phyloP scores from a whole-genome alignment of 1,140 invertebrate species.

The Potamilus streckersoni region DNA sequence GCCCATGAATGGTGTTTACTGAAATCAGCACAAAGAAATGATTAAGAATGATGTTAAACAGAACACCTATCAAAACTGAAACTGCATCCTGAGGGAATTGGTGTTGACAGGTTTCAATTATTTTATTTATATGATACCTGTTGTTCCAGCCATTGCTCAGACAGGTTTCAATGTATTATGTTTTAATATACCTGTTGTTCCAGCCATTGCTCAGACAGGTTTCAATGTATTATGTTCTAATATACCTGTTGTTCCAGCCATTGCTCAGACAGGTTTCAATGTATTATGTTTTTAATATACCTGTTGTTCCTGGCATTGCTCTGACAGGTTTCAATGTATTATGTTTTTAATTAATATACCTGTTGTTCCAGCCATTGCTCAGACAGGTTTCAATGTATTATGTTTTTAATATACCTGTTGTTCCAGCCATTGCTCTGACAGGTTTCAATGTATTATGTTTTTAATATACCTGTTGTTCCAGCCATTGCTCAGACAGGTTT shows the following conservation, averaged over 20 bases:
- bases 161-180: slow-evolving; percentile 70
- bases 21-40: not conserved
- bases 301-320: slow-evolving; percentile 78
- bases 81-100: not conserved
- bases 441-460: slow-evolving; percentile 50
- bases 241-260: slow-evolving; percentile 75
- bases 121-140: slow-evolving; percentile 69
- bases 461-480: slow-evolving; percentile 72
- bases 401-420: slow-evolving; percentile 68
- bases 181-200: slow-evolving; percentile 71
- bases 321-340: slow-evolving; percentile 74
- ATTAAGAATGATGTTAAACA: not conserved
- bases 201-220: slow-evolving; percentile 84
- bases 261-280: slow-evolving; percentile 80
- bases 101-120: not conserved
- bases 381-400: slow-evolving; percentile 72
- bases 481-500: slow-evolving; percentile 83
- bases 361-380: slow-evolving; percentile 80
- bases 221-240: not conserved
- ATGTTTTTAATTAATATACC: slow-evolving; percentile 66
- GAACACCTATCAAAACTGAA: not conserved
- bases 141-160: slow-evolving; percentile 80
- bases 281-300: slow-evolving; percentile 60
- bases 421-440: slow-evolving; percentile 84
- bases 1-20: no score